A percentile compares a stretch with the other conserved stretches of the same genome.
These are phyloP conservation scores for Ellobium chinense DNA, from an alignment of 2,888 invertebrate species.

Conservation along the genomic window DNA sequence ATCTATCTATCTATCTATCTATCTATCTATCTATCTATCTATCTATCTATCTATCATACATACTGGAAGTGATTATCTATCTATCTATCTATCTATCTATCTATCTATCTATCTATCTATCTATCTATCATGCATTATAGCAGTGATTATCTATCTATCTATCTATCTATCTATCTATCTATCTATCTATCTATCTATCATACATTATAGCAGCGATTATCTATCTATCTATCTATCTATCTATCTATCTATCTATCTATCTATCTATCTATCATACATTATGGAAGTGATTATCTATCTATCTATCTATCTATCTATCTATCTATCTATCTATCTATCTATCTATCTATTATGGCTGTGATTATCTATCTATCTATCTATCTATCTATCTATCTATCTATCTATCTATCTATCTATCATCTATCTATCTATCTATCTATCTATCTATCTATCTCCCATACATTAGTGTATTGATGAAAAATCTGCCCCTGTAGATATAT, in stretches of 20 bases:
- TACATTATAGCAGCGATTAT: too few species aligned
- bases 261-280: conserved; percentile 6
- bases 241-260: not conserved
- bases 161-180: not conserved
- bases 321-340: not conserved
- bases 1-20: conserved; percentile 8
- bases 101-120: conserved; percentile 17
- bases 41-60: not conserved
- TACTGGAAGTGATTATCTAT: not conserved
- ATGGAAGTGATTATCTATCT: too few species aligned
- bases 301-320: not conserved
- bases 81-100: conserved; percentile 2
- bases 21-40: not conserved
- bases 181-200: conserved; percentile 1
- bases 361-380: conserved; percentile 10
- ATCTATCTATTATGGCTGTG: too few species aligned
- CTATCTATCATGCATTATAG: not conserved
- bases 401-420: not conserved
- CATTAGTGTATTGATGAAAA: too few species aligned
- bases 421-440: not conserved
- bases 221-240: not conserved
- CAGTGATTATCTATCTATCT: conserved; percentile 9
- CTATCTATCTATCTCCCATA: too few species aligned
- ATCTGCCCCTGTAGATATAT: too few species aligned
- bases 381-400: conserved; percentile 10